phyloP scores from a whole-genome alignment of 2,113 vertebrate species.

The Craseonycteris thonglongyai region DNA sequence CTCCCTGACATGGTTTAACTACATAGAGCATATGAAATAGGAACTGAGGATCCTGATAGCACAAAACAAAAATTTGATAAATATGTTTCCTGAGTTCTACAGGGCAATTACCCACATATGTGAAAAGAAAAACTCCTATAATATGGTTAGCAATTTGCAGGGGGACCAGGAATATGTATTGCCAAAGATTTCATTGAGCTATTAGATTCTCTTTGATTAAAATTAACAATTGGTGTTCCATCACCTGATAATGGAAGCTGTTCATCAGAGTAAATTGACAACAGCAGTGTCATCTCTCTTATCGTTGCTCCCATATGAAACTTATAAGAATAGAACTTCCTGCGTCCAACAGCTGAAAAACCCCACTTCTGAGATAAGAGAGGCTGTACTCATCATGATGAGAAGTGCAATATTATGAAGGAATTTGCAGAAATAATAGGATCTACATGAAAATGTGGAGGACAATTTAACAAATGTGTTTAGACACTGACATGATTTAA shows the following conservation, averaged over 20 bases:
- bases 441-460: conserved; percentile 72
- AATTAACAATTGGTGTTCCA: conserved; percentile 71
- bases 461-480: conserved; percentile 73
- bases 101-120: background rate
- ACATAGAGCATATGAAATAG: background rate
- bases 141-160: background rate
- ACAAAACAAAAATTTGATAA: background rate
- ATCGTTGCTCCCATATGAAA: conserved; percentile 76
- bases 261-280: conserved; percentile 73
- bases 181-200: conserved; percentile 76
- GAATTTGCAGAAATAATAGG: conserved; percentile 76
- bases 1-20: background rate
- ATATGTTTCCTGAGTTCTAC: background rate
- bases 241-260: conserved; percentile 66
- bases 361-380: conserved; percentile 77
- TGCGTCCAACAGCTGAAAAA: conserved; percentile 77
- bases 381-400: conserved; percentile 70
- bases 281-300: conserved; percentile 68
- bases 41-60: background rate
- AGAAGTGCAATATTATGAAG: conserved; percentile 72
- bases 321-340: conserved; percentile 71
- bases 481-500: conserved; percentile 73
- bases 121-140: conserved; percentile 63
- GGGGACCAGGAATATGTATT: conserved; percentile 40
- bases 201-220: conserved; percentile 78